Conservation (phyloP, 2,113 vertebrate species). For the Leptosomus discolor region DNA sequence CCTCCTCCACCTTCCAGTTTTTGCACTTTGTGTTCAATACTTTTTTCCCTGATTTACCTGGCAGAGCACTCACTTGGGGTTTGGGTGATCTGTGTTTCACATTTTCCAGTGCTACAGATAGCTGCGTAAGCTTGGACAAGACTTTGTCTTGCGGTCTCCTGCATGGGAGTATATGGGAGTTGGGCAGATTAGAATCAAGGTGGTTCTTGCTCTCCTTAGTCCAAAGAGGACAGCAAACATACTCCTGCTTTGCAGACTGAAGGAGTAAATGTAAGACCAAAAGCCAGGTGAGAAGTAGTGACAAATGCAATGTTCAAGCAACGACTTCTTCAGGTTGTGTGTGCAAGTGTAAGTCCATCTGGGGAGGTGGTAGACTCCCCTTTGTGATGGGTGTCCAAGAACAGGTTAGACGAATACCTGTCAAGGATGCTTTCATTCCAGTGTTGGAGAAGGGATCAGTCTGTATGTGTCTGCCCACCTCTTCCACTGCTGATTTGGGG, state of each 20-base stretch:
- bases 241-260: background rate
- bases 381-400: background rate
- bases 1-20: background rate
- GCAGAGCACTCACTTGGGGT: background rate
- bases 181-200: background rate
- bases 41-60: background rate
- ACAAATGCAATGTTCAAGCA: background rate
- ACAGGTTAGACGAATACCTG: background rate
- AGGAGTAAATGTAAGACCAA: background rate
- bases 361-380: background rate
- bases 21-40: background rate
- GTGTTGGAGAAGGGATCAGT: background rate
- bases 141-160: background rate
- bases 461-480: rapidly evolving
- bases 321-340: background rate
- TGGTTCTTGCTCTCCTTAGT: background rate
- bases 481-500: background rate
- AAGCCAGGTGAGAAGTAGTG: background rate
- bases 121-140: background rate
- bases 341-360: background rate
- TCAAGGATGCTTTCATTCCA: background rate
- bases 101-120: background rate
- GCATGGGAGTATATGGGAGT: background rate
- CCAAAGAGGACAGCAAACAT: background rate
- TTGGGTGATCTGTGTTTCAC: background rate